Conservation (phyloP, 2,113 vertebrate genomes). For the Pseudopodoces humilis region DNA sequence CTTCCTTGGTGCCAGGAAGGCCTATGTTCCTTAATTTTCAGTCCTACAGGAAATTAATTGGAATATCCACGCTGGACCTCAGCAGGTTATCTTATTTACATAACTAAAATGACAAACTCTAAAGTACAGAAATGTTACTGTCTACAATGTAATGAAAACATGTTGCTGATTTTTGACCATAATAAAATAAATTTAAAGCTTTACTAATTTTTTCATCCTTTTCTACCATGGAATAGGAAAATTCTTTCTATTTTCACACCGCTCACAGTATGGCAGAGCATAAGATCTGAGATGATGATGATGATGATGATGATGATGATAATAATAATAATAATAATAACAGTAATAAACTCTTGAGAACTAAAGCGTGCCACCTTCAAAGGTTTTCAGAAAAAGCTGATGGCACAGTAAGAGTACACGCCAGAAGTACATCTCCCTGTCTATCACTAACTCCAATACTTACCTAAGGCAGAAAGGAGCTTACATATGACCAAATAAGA, state of each 20-base stretch:
- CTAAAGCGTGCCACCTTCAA: neutral
- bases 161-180: neutral
- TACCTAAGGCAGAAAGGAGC: neutral
- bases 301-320: neutral
- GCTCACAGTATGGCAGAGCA: neutral
- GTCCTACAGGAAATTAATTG: neutral
- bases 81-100: neutral
- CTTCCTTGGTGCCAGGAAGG: neutral
- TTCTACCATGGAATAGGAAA: neutral
- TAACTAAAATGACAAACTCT: neutral
- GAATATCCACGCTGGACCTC: neutral
- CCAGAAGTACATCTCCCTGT: neutral
- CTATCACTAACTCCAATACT: neutral
- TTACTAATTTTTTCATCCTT: neutral
- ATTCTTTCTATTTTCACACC: neutral
- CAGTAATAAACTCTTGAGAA: neutral
- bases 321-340: neutral
- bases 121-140: neutral
- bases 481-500: neutral
- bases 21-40: neutral
- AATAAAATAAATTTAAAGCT: neutral
- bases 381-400: neutral
- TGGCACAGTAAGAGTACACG: neutral
- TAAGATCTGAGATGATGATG: neutral
- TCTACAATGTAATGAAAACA: neutral